phyloP scores from a whole-genome alignment of 2,797 vertebrate genomes.

The Xerus rutilus region DNA sequence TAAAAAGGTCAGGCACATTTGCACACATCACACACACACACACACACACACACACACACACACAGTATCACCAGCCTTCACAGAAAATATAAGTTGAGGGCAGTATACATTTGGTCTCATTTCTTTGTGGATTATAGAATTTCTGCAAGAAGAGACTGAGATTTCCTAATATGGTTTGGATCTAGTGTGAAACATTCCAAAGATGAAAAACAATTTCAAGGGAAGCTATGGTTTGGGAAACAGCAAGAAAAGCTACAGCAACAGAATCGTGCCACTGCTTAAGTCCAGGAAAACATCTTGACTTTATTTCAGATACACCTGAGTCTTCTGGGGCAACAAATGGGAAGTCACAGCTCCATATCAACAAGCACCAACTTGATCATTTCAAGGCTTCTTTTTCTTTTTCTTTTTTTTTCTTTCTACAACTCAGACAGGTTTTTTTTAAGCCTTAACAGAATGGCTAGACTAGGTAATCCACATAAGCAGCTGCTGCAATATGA shows the following conservation, averaged over 20 bases:
- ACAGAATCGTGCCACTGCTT: not conserved
- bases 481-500: slow-evolving; percentile 91
- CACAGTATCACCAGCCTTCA: not conserved
- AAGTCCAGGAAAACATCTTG: slow-evolving; percentile 55
- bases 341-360: slow-evolving; percentile 74
- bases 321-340: slow-evolving; percentile 69
- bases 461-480: slow-evolving; percentile 91
- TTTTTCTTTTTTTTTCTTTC: slow-evolving; percentile 78
- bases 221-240: slow-evolving; percentile 36
- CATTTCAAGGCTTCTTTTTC: slow-evolving; percentile 80
- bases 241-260: not conserved
- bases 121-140: slow-evolving; percentile 38
- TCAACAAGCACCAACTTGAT: slow-evolving; percentile 83
- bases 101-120: not conserved
- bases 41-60: not conserved
- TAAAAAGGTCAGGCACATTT: not conserved
- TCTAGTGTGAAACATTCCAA: slow-evolving; percentile 11
- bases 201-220: not conserved
- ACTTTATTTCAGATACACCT: slow-evolving; percentile 69
- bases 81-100: not conserved
- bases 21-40: too few species aligned
- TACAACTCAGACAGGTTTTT: slow-evolving; percentile 88
- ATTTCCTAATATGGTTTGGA: slow-evolving; percentile 43
- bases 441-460: slow-evolving; percentile 88
- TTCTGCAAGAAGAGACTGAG: not conserved